These are phyloP conservation scores for Netelia inedita DNA, from an alignment of 2,888 invertebrate genomes.

Conservation along the genomic window DNA sequence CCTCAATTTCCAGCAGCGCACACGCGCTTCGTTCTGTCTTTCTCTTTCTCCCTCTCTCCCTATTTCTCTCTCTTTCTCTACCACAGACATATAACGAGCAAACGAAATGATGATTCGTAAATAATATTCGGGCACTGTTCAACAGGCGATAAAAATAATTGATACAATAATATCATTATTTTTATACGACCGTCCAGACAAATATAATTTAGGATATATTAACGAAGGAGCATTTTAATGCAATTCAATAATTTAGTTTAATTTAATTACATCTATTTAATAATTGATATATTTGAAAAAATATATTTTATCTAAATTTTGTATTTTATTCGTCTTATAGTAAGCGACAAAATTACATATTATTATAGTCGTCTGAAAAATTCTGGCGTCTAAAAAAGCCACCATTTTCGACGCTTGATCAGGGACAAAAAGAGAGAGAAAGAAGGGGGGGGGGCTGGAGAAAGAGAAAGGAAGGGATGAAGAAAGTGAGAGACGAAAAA, in stretches of 20 bases:
- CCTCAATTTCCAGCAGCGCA: conserved; percentile 70
- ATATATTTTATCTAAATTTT: background rate
- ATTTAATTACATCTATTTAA: background rate
- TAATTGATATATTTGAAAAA: background rate
- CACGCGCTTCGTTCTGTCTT: background rate
- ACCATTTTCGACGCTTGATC: conserved; percentile 15
- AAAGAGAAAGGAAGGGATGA: background rate
- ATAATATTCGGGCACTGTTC: conserved; percentile 7
- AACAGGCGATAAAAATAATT: background rate
- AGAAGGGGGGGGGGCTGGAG: background rate
- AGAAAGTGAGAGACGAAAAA: background rate
- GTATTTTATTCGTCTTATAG: background rate
- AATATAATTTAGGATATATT: too few species aligned
- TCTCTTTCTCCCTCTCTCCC: background rate
- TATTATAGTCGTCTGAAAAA: background rate
- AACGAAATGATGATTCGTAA: conserved; percentile 4
- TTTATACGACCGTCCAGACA: background rate
- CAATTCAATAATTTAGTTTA: too few species aligned
- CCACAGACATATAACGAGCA: conserved; percentile 32
- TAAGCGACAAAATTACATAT: background rate
- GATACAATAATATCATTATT: conserved; percentile 7
- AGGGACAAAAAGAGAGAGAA: background rate
- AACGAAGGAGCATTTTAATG: too few species aligned
- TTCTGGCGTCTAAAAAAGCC: conserved; percentile 2
- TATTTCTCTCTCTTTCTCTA: conserved; percentile 9